These are phyloP conservation scores for Elephas maximus DNA, from an alignment of 2,113 vertebrate genomes.

Conservation along the genomic window DNA sequence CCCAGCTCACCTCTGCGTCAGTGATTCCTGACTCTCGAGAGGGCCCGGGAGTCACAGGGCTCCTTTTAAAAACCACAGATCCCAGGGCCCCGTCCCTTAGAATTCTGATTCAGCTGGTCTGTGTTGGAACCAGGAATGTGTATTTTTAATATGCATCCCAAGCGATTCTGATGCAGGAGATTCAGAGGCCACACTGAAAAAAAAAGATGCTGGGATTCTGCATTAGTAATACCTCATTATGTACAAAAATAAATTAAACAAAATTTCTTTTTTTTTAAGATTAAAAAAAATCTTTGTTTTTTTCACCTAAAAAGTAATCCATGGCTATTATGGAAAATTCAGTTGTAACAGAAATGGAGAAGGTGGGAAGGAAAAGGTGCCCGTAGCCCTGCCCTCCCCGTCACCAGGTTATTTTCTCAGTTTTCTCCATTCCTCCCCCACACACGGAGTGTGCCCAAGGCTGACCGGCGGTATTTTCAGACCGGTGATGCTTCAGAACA, in stretches of 20 bases:
- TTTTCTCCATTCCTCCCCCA: conserved; percentile 12
- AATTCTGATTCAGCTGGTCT: not conserved
- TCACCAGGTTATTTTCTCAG: not conserved
- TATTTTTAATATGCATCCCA: not conserved
- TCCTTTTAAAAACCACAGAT: not conserved
- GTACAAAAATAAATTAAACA: not conserved
- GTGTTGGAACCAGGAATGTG: not conserved
- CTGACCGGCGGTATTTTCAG: conserved; percentile 65
- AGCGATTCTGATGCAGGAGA: not conserved
- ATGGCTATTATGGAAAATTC: not conserved
- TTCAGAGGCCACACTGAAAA: not conserved
- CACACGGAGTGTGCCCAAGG: not conserved
- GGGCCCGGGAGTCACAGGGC: not conserved
- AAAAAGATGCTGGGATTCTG: not conserved
- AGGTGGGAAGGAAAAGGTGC: not conserved
- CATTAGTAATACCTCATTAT: not conserved
- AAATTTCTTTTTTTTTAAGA: not conserved
- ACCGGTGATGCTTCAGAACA: not conserved
- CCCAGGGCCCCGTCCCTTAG: not conserved
- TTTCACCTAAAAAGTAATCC: not conserved
- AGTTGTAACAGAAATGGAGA: not conserved
- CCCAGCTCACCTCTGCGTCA: not conserved
- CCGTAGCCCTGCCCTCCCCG: not conserved
- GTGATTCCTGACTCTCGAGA: not conserved
- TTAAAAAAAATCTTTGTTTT: not conserved